Evolutionary conservation across 1,140 invertebrate genomes (phyloP).

Genomic region (Psix sp.): DNA sequence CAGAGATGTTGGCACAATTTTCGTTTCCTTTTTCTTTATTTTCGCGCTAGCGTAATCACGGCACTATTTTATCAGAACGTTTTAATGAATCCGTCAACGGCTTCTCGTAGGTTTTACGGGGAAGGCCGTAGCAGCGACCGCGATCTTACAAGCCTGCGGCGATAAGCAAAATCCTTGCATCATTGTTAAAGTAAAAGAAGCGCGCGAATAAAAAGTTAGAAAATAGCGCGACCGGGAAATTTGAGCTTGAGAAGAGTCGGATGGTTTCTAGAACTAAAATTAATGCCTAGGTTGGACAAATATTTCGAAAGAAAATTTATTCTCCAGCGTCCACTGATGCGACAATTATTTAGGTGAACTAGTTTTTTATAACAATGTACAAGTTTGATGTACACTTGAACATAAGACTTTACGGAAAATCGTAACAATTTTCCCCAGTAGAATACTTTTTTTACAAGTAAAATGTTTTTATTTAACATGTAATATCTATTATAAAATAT

Average conservation of each 20-base stretch:
- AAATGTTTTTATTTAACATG: too few relatives aligned
- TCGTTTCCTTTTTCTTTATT: slow-evolving; percentile 56
- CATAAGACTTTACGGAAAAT: too few relatives aligned
- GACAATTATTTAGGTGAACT: slow-evolving; percentile 56
- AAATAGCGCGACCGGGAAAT: slow-evolving; percentile 52
- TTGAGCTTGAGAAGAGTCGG: slow-evolving; percentile 26
- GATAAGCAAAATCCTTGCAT: slow-evolving; percentile 58
- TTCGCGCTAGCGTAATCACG: slow-evolving; percentile 66
- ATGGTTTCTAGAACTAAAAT: slow-evolving; percentile 41
- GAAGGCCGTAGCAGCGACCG: slow-evolving; percentile 27
- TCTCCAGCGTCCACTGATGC: slow-evolving; percentile 41
- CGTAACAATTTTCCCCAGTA: too few relatives aligned
- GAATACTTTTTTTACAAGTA: too few relatives aligned
- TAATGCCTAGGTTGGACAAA: slow-evolving; percentile 22
- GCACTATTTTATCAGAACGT: slow-evolving; percentile 68
- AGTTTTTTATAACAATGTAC: slow-evolving; percentile 57
- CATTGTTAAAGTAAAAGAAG: slow-evolving; percentile 43
- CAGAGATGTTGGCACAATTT: slow-evolving; percentile 58
- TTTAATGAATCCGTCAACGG: slow-evolving; percentile 75
- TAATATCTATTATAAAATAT: too few relatives aligned
- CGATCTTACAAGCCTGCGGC: slow-evolving; percentile 66
- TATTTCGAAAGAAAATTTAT: slow-evolving; percentile 52
- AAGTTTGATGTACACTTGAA: slow-evolving; percentile 43
- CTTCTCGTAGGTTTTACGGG: slow-evolving; percentile 28
- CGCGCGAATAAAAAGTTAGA: slow-evolving; percentile 64